phyloP scores from a whole-genome alignment of 2,113 vertebrate genomes.

The Serinus canaria region DNA sequence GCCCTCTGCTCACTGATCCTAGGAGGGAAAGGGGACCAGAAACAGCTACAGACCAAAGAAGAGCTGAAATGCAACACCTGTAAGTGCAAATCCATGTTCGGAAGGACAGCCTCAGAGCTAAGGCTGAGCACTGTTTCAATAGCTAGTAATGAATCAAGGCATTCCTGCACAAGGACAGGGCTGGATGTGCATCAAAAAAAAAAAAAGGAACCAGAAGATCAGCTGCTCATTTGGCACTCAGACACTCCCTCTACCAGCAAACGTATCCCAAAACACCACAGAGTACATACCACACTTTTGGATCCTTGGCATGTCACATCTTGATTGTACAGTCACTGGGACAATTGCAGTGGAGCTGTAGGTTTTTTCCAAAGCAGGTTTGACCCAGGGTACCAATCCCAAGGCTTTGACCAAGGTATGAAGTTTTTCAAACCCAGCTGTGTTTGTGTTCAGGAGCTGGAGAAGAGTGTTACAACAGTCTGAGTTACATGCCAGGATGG shows the following conservation, averaged over 20 bases:
- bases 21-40: not conserved
- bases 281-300: not conserved
- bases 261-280: not conserved
- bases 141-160: not conserved
- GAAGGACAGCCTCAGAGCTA: not conserved
- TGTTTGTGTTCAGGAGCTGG: not conserved
- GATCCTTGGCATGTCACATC: not conserved
- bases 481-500: not conserved
- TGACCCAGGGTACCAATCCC: rapidly evolving
- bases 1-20: not conserved
- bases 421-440: not conserved
- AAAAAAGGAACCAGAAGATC: not conserved
- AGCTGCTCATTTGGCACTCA: not conserved
- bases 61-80: not conserved
- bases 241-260: not conserved
- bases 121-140: not conserved
- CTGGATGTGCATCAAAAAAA: not conserved
- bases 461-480: not conserved
- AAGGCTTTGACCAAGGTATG: not conserved
- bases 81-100: not conserved
- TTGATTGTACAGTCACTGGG: rapidly evolving
- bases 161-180: not conserved
- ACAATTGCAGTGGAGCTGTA: not conserved
- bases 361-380: not conserved
- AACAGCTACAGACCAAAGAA: not conserved